These are phyloP conservation scores for Nemapogon koenigi DNA, from an alignment of 2,888 invertebrate genomes.

Conservation along the genomic window DNA sequence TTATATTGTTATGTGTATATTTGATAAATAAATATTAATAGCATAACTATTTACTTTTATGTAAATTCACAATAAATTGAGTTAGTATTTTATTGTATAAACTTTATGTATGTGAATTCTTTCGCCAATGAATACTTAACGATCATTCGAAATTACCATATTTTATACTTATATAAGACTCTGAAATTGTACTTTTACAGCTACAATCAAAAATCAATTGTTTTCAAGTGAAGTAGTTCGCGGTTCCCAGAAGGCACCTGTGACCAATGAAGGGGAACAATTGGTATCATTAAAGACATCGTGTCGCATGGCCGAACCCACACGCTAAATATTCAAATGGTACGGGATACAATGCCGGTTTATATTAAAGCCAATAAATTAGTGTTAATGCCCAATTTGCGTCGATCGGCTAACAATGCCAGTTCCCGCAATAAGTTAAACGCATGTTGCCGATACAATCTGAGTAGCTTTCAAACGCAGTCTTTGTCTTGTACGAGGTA, in stretches of 20 bases:
- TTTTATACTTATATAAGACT: no score
- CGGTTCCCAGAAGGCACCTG: slow-evolving; percentile 41
- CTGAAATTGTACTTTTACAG: no score
- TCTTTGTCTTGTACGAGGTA: slow-evolving; percentile 35
- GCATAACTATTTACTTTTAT: no score
- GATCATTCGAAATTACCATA: no score
- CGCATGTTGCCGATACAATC: slow-evolving; percentile 59
- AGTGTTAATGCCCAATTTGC: slow-evolving; percentile 64
- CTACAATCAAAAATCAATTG: no score
- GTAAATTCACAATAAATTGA: no score
- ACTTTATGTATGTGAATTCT: no score
- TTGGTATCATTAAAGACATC: slow-evolving; percentile 56
- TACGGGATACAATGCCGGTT: slow-evolving; percentile 50
- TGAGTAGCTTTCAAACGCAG: slow-evolving; percentile 25
- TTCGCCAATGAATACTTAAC: no score
- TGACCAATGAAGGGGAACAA: slow-evolving; percentile 55
- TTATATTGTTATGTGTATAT: no score
- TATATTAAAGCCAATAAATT: slow-evolving; percentile 61
- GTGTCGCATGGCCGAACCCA: slow-evolving; percentile 32
- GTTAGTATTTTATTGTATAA: no score
- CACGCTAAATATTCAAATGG: slow-evolving; percentile 57
- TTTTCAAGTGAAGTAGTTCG: no score
- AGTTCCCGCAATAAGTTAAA: slow-evolving; percentile 65
- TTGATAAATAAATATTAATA: no score
- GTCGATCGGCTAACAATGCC: slow-evolving; percentile 59